phyloP scores from a whole-genome alignment of 2,888 invertebrate genomes.

The Neocrepidodera transversa region DNA sequence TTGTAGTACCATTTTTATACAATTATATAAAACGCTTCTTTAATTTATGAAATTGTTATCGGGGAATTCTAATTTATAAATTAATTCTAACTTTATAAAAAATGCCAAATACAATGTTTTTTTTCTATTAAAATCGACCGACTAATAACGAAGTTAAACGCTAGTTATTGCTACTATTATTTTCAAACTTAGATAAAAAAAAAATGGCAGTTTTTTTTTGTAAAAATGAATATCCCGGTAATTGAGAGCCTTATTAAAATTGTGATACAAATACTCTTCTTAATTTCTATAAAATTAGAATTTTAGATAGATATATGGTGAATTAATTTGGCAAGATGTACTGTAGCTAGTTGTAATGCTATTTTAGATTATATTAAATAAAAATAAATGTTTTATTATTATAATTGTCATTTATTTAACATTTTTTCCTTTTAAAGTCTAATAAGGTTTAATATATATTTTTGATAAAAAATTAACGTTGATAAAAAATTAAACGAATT shows the following conservation, averaged over 20 bases:
- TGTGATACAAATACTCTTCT: constrained; percentile 47
- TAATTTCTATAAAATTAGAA: not conserved
- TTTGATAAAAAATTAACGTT: too few relatives aligned
- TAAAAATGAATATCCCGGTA: constrained; percentile 23
- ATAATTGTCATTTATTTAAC: too few relatives aligned
- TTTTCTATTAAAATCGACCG: too few relatives aligned
- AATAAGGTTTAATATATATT: too few relatives aligned
- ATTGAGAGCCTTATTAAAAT: constrained; percentile 50
- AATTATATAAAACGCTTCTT: constrained; percentile 33
- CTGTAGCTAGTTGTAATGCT: not conserved
- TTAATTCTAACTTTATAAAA: too few relatives aligned
- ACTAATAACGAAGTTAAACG: too few relatives aligned
- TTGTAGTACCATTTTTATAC: constrained; percentile 30
- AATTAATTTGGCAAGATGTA: not conserved
- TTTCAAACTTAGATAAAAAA: too few relatives aligned
- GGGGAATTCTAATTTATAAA: constrained; percentile 9
- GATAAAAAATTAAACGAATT: too few relatives aligned
- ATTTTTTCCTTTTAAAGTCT: too few relatives aligned
- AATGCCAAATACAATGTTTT: too few relatives aligned
- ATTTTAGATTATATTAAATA: constrained; percentile 4
- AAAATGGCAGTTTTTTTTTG: constrained; percentile 4
- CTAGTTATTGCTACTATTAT: too few relatives aligned
- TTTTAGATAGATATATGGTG: not conserved
- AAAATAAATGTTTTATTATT: not conserved
- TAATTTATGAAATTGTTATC: constrained; percentile 29